Evolutionary conservation across 2,113 vertebrate genomes (phyloP).

Genomic region (Rhea americana): DNA sequence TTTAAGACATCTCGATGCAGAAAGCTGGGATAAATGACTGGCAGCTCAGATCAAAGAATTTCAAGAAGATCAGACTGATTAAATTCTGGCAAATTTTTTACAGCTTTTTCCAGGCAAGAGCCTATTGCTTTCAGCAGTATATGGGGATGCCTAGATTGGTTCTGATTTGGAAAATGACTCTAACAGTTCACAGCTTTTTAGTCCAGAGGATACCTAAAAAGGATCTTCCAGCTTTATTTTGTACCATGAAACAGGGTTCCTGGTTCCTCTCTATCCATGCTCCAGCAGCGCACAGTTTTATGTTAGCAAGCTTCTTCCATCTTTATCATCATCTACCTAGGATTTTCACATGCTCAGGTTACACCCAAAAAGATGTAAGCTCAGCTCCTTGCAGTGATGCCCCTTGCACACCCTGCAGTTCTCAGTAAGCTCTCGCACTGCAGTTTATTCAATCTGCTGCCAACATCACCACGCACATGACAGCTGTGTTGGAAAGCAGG

Average conservation of each 20-base stretch:
- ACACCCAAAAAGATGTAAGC: neutral
- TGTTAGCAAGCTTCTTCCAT: neutral
- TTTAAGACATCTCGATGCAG: neutral
- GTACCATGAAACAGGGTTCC: neutral
- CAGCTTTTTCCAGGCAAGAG: neutral
- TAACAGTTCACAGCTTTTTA: neutral
- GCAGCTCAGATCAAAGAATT: neutral
- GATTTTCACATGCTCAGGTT: neutral
- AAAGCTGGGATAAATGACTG: neutral
- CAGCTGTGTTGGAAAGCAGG: neutral
- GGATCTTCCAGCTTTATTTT: neutral
- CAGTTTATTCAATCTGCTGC: neutral
- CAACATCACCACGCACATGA: neutral
- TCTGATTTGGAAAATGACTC: neutral
- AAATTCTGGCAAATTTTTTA: neutral
- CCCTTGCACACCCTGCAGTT: neutral
- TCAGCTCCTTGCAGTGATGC: neutral
- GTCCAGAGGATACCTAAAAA: neutral
- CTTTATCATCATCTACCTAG: neutral
- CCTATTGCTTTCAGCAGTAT: neutral
- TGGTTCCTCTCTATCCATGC: neutral
- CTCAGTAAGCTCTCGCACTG: neutral
- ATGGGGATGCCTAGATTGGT: neutral
- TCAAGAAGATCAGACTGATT: neutral
- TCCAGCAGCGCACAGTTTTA: neutral